Evolutionary conservation across 2,797 vertebrate genomes (phyloP), one percentile per base, ranked within the genome.

Genomic region (Spea hammondii): DNA sequence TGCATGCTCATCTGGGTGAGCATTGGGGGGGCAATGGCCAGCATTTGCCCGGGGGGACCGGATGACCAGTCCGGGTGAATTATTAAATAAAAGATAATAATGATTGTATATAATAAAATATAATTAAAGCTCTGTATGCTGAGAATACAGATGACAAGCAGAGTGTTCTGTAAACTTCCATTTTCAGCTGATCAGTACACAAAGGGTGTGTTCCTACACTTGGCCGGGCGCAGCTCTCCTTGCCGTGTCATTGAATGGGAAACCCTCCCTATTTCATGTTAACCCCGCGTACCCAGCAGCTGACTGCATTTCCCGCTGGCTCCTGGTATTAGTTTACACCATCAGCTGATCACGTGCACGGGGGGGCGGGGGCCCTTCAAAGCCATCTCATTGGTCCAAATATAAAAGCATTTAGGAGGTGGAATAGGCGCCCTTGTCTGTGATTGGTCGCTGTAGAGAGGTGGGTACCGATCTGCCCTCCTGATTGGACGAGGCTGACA

Each of bases 381-480:
- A 57, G 11, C 8, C 68, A 47, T 5, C 12, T 66, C 50, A 80
- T 80, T 80, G 73, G 79, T 57, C 44, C 14, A 5, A n/a, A 3
- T 32, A 62, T 17, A 0, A 5, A 62, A 17, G 7, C 4, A 5
- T 32, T 14, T 6, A 62, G 44, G 53, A 14, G 54, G 44, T n/a
- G 50, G 17, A 5, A 59, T 9, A 47, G 8, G n/a, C 67, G 66
- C 50, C 73, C 55, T 32, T 47, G 68, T 48, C 10, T 50, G 4
- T 83, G 9, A 47, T 54, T 80, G 83, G 84, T 82, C 87, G 80
- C 84, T 59, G 79, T 79, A 84, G 89, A 78, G 51, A 77, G 88
- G 65, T 44, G 57, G 70, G 80, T 77, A 32, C 60, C 83, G 49
- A n/a, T 0, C 74, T 5, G 0, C 59, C 12, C 11, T 32, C 54